phyloP scores from a whole-genome alignment of 2,797 vertebrate species.

The Rhynchotus rufescens region DNA sequence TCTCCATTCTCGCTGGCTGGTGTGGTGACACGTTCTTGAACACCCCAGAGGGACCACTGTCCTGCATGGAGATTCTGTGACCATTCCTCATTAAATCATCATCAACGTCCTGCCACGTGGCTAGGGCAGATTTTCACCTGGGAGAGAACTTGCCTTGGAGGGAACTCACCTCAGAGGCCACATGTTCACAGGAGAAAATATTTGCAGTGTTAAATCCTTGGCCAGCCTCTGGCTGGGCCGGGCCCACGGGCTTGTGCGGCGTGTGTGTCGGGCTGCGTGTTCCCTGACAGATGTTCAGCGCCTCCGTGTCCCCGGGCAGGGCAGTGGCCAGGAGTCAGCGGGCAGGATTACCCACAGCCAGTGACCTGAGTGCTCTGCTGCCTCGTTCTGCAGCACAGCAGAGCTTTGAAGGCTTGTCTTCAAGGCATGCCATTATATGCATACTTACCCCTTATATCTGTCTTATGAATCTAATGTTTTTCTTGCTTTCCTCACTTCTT shows the following conservation, averaged over 20 bases:
- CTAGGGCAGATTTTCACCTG: background rate
- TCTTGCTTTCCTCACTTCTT: background rate
- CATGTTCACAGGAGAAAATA: background rate
- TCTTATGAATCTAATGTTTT: conserved; percentile 5
- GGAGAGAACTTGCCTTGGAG: background rate
- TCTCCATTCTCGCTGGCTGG: background rate
- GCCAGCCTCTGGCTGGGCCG: background rate
- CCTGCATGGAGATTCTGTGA: background rate
- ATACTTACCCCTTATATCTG: background rate
- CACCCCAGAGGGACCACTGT: background rate
- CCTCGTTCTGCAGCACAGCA: background rate
- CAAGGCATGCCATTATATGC: background rate
- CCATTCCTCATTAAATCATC: background rate
- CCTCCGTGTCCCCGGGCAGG: background rate
- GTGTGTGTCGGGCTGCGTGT: background rate
- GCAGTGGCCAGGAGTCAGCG: background rate
- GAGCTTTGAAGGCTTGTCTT: background rate
- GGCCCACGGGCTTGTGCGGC: background rate
- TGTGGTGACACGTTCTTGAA: background rate
- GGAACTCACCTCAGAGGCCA: background rate
- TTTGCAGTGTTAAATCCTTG: background rate
- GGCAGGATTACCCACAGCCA: background rate
- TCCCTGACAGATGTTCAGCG: background rate
- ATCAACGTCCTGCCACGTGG: background rate
- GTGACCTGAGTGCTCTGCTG: background rate